Evolutionary conservation across 2,113 vertebrate genomes (phyloP).

Genomic region (Dinomys branickii): DNA sequence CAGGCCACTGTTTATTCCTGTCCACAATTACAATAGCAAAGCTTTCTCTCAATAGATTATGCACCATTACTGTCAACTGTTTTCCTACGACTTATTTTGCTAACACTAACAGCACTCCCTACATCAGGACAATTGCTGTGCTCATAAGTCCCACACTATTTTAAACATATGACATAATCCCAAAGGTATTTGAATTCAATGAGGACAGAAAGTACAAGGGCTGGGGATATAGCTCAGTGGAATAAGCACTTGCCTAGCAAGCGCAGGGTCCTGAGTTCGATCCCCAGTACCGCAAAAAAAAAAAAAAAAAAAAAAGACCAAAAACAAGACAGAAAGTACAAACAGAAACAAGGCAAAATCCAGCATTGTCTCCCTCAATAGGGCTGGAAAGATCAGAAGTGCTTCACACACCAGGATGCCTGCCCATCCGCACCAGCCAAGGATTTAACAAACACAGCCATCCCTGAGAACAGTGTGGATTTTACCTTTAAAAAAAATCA

Average conservation of each 20-base stretch:
- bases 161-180: conserved; percentile 49
- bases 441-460: conserved; percentile 62
- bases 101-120: not conserved
- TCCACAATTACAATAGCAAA: conserved; percentile 14
- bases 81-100: conserved; percentile 48
- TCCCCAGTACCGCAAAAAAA: too few relatives aligned
- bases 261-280: too few relatives aligned
- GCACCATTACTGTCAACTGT: not conserved
- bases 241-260: too few relatives aligned
- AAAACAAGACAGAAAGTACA: conserved; percentile 36
- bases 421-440: conserved; percentile 24
- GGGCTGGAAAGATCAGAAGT: conserved; percentile 53
- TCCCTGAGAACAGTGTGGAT: conserved; percentile 50
- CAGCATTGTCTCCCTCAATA: not conserved
- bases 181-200: conserved; percentile 37
- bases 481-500: conserved; percentile 59
- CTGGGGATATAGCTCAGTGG: too few relatives aligned
- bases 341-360: not conserved
- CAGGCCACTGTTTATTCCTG: not conserved
- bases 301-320: too few relatives aligned
- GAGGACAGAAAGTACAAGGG: conserved; percentile 44
- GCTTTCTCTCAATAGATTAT: not conserved
- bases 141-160: not conserved
- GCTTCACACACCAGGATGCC: not conserved
- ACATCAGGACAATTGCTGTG: not conserved